Evolutionary conservation across 2,797 vertebrate species (phyloP), one percentile per base, ranked within the genome.

Genomic region (Lophura swinhoii): DNA sequence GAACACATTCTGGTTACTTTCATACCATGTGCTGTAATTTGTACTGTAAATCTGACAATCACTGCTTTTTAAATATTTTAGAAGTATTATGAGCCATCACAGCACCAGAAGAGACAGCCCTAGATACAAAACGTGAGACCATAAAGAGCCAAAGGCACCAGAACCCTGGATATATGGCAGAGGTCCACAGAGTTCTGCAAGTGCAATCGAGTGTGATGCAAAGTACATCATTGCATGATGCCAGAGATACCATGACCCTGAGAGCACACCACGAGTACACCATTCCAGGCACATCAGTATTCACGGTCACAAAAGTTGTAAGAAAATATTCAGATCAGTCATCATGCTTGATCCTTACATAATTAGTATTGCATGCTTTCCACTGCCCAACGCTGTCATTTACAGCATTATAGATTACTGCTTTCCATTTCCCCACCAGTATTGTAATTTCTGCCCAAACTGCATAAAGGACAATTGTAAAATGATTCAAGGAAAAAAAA

Each of bases 271-370:
- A n/a, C 12, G 39, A 17, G 33, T 37, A n/a, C 81, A 56, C 55
- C 39, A 79, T 95, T 95, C 92, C 77, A 95, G 93, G 91, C 88
- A 71, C 81, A 91, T 56, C 5, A 2, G 62, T 15, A 93, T 39
- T 55, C 94, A 87, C 93, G 90, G 90, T 75, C 91, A 94, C 60
- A 44, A 64, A 96, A 93, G 71, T 55, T 87, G 29, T 76, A 96
- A 95, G 96, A 96, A 95, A 96, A 93, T 95, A 95, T 95, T 91
- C 95, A 68, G 76, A 87, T 91, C 22, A 73, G 82, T 43, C 70
- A 51, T 93, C 79, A 63, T 69, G 67, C 59, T 88, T 67, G 56
- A 55, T 95, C 29, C 3, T 74, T 44, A 22, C 74, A 56, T 60
- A 93, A 97, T 93, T 73, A 95, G 82, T 55, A 76, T 85, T 90